Evolutionary conservation across 2,888 invertebrate genomes (phyloP), one percentile per base, ranked within the genome.

Genomic region (Drosophila anomalata): DNA sequence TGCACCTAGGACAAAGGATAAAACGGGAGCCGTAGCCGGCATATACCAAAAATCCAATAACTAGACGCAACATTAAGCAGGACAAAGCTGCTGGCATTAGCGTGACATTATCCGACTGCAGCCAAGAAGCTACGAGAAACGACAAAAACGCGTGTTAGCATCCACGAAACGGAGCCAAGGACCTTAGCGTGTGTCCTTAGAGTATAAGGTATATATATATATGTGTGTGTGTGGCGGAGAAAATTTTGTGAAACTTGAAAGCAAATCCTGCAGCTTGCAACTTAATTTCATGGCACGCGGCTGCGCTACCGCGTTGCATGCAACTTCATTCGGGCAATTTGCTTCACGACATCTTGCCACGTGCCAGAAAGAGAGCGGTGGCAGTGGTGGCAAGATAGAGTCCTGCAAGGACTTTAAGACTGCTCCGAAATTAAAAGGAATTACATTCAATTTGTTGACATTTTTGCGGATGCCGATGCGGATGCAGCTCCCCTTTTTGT

Each of bases 191-290:
- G 60, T 72, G 53, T 58, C 71, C 59, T 59, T 55, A 56, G 31
- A 59, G 31, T 31, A 41, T 67, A 36, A 44, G 22, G 29, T 51
- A 31, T 57, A 46, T 53, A 39, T 53, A 48, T 56, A n/a, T 20
- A 33, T 47, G 22, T 59, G 8, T 39, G 31, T 55, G 50, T 44
- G 29, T 52, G 47, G 76, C 58, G 52, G 57, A 61, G 72, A 66
- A 78, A 78, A 76, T 86, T 87, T 77, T 77, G 79, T 69, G 68
- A 75, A 87, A 84, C 77, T 87, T 81, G 87, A 80, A 87, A 82
- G 79, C 77, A 87, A 87, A 82, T 82, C 82, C 82, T 81, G 75
- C 65, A 78, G 82, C 87, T 87, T 82, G 82, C 82, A 87, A 82
- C 85, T 82, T 82, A 87, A 87, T 82, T 82, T 82, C 87, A 84